Evolutionary conservation across 2,888 invertebrate species (phyloP).

Genomic region (Ganaspis brasiliensis): DNA sequence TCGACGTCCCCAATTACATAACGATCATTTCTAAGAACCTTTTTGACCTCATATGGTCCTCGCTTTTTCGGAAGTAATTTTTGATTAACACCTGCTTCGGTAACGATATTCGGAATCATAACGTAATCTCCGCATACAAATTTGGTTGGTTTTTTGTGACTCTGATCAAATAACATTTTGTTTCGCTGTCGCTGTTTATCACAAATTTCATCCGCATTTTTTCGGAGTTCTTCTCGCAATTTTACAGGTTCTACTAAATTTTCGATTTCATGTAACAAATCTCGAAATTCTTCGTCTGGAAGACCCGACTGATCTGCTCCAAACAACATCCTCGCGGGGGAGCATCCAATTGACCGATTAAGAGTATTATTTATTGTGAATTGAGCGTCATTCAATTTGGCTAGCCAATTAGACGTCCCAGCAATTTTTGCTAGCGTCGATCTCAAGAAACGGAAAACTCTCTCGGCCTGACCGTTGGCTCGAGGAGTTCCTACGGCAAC

Average conservation of each 20-base stretch:
- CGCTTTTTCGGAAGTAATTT: too few species aligned
- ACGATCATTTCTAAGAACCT: too few species aligned
- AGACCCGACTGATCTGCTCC: conserved; percentile 40
- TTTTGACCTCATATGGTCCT: too few species aligned
- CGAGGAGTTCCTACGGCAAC: conserved; percentile 62
- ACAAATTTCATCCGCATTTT: neutral
- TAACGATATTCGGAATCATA: neutral
- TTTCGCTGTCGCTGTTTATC: neutral
- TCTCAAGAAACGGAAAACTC: conserved; percentile 47
- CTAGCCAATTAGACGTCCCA: neutral
- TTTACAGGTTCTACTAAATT: neutral
- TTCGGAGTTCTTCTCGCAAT: neutral
- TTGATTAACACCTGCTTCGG: neutral
- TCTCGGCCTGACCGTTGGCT: conserved; percentile 63
- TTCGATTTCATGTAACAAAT: neutral
- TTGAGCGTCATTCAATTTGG: conserved; percentile 22
- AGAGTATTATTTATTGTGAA: conserved; percentile 47
- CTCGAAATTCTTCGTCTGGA: conserved; percentile 34
- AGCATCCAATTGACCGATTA: conserved; percentile 44
- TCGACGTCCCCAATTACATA: too few species aligned
- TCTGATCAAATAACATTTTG: neutral
- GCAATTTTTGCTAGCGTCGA: conserved; percentile 50
- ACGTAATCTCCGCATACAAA: neutral
- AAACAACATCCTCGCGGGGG: conserved; percentile 43
- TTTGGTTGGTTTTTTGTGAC: neutral